Evolutionary conservation across 1,140 invertebrate species (phyloP).

Genomic region (Meloidogyne hapla): DNA sequence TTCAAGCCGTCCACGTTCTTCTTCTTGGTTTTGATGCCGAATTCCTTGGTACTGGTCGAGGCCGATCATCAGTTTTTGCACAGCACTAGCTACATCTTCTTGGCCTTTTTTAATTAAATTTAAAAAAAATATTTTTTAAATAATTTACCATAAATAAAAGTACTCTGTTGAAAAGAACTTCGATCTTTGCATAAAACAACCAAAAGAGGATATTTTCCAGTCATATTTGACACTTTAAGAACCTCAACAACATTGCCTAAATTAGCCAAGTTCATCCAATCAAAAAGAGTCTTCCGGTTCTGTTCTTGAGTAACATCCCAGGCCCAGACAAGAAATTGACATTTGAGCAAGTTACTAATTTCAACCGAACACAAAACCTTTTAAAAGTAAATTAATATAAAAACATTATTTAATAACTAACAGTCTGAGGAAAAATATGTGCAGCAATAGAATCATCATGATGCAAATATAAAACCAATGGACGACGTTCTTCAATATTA

Average conservation of each 20-base stretch:
- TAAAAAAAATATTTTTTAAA: conserved; percentile 5
- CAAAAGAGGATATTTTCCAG: conserved; percentile 42
- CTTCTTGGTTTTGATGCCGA: conserved; percentile 31
- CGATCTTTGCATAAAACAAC: conserved; percentile 47
- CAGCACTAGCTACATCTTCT: conserved; percentile 24
- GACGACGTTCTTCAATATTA: conserved; percentile 36
- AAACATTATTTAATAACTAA: conserved; percentile 5
- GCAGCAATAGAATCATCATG: conserved; percentile 42
- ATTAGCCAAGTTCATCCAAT: conserved; percentile 30
- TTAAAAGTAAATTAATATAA: not conserved
- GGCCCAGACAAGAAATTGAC: conserved; percentile 48
- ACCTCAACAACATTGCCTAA: conserved; percentile 20
- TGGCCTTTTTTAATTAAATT: conserved; percentile 23
- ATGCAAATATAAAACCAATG: conserved; percentile 48
- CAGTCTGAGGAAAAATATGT: conserved; percentile 52
- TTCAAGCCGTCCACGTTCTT: conserved; percentile 43
- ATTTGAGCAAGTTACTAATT: conserved; percentile 39
- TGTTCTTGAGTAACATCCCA: conserved; percentile 45
- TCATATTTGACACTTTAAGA: conserved; percentile 20
- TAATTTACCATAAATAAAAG: conserved; percentile 24
- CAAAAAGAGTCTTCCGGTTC: conserved; percentile 36
- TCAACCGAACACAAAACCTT: conserved; percentile 45
- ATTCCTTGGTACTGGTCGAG: conserved; percentile 40
- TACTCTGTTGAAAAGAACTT: conserved; percentile 10
- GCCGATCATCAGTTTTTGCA: conserved; percentile 43